Base-by-base conservation (phyloP, 2,113 vertebrate species). In the Pongo abelii region DNA sequence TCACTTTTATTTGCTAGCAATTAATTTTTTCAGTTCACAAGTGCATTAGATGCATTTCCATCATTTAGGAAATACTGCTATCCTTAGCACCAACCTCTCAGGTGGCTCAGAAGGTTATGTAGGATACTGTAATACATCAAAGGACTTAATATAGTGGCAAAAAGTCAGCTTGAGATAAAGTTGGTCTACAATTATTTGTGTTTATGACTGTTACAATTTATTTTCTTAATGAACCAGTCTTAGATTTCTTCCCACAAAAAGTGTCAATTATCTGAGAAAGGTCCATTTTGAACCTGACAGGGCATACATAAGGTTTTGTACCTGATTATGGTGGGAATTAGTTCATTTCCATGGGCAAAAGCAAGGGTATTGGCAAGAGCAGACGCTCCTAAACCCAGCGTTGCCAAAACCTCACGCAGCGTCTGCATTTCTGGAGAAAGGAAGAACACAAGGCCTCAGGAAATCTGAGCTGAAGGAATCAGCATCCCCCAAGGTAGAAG, bases 351-450 rank as follows among this genome's bases (percentile, higher is more conserved):
- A n/a, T 97, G 96, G 30, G 9, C 1, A 22, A 79, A 5, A 64
- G 3, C 13, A 83, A 72, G 20, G 6, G 79, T 35, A 38, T 16
- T 0, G 13, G 43, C 3, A 3, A 74, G 79, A 2, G 50, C 57
- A 69, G 38, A 74, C 48, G 69, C 1, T 10, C 84, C 94, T 38
- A 32, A 12, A 72, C 90, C 97, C 59, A 96, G 3, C 9, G 57
- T 4, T 59, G 86, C 25, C 48, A 96, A 48, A 86, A 43, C 14
- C 35, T 70, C 9, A 11, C 67, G 61, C 12, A 92, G 30, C 22
- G 18, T 84, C 93, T 97, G 87, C 80, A 97, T 95, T 87, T 96
- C 97, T 98, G 74, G 30, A 75, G 40, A 91, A 25, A 92, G 46
- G 46, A 86, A 91, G 55, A 96, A 13, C 27, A 23, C 74, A 1